Conservation (phyloP, 37 sponge, comb jelly and placozoan genomes). For the Tethya wilhelma region DNA sequence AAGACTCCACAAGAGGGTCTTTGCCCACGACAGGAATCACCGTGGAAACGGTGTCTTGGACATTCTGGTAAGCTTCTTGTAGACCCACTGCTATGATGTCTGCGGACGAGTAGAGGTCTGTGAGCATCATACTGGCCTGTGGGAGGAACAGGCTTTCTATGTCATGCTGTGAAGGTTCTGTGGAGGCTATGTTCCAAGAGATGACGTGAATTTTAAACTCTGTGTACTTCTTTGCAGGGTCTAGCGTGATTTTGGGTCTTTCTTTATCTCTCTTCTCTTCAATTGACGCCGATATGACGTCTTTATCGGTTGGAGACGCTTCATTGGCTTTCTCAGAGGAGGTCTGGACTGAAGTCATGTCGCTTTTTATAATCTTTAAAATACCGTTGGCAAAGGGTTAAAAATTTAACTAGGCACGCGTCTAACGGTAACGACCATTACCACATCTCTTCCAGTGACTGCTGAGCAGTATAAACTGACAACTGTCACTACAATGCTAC, state of each 20-base stretch:
- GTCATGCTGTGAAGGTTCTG: not conserved
- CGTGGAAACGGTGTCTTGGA: constrained; percentile 57
- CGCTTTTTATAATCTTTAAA: no score
- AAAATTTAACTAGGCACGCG: no score
- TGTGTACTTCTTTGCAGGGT: constrained; percentile 13
- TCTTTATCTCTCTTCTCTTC: not conserved
- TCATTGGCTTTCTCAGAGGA: no score
- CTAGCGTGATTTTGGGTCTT: not conserved
- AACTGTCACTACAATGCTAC: no score
- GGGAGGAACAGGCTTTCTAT: constrained; percentile 64
- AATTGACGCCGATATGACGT: no score
- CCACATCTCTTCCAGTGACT: no score
- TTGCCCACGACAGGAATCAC: constrained; percentile 57
- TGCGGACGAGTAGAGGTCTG: constrained; percentile 12
- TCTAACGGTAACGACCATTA: no score
- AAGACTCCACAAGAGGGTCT: constrained; percentile 54
- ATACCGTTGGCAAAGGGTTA: no score
- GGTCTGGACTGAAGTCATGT: no score
- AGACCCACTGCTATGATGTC: constrained; percentile 73
- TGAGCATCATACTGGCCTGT: constrained; percentile 33
- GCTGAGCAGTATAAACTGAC: no score
- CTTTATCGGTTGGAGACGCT: no score
- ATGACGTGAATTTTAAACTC: constrained; percentile 51
- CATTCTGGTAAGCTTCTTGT: constrained; percentile 69
- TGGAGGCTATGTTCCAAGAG: constrained; percentile 75